A percentile compares a stretch with the other conserved stretches of the same genome.
phyloP scores from a whole-genome alignment of 2,797 vertebrate species.

The Lemur catta region DNA sequence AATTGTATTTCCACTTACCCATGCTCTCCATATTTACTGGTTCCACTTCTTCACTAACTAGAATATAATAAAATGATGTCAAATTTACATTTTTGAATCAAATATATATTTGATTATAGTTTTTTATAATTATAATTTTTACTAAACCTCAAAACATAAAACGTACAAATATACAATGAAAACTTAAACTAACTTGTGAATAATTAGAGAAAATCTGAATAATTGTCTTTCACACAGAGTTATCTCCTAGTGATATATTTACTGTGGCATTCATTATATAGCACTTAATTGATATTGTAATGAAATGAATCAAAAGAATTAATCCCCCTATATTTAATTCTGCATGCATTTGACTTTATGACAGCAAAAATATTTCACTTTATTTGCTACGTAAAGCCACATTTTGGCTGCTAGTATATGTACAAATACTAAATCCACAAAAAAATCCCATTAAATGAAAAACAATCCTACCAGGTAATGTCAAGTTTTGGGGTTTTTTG shows the following conservation, averaged over 20 bases:
- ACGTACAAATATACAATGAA: not conserved
- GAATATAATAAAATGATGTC: constrained; percentile 68
- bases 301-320: not conserved
- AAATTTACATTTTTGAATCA: constrained; percentile 48
- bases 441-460: constrained; percentile 7
- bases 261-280: not conserved
- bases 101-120: not conserved
- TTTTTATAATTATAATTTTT: not conserved
- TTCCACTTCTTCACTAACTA: constrained; percentile 79
- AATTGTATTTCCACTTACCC: constrained; percentile 78
- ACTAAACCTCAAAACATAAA: not conserved
- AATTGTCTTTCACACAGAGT: not conserved
- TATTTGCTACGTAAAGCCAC: not conserved
- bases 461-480: constrained; percentile 67
- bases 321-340: not conserved
- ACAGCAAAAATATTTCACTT: not conserved
- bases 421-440: not conserved
- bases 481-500: constrained; percentile 73
- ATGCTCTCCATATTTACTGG: constrained; percentile 81
- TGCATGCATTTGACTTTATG: not conserved
- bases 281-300: not conserved
- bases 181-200: not conserved
- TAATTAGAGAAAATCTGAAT: not conserved
- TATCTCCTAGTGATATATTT: not conserved
- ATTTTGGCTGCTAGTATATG: not conserved